These are phyloP conservation scores for Panthera tigris DNA, from an alignment of 2,113 vertebrate species.

Conservation along the genomic window DNA sequence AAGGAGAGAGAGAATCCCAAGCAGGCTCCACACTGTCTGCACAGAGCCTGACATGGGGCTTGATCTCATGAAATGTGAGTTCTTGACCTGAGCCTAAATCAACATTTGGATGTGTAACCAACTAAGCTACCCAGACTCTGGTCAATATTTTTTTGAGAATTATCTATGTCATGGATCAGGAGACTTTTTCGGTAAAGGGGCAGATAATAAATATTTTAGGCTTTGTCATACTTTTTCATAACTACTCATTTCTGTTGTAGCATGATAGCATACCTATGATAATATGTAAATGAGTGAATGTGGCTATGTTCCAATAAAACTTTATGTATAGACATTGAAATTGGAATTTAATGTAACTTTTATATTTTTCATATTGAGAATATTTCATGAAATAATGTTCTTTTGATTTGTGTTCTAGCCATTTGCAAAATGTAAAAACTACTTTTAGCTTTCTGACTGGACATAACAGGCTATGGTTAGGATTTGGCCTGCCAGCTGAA, in stretches of 20 bases:
- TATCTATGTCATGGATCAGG: neutral
- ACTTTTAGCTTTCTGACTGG: neutral
- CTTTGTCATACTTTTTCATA: neutral
- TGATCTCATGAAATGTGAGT: no score
- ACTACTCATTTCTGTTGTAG: neutral
- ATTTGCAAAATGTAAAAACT: neutral
- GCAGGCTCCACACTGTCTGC: no score
- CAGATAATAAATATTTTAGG: neutral
- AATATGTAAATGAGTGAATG: neutral
- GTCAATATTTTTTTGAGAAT: neutral
- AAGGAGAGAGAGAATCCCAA: no score
- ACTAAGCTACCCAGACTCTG: no score
- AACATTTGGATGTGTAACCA: no score
- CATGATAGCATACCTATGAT: neutral
- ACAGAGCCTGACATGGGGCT: no score
- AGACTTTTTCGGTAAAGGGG: neutral
- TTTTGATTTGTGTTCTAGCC: neutral
- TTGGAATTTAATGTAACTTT: neutral
- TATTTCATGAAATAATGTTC: neutral
- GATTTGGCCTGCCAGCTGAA: neutral
- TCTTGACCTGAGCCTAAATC: no score
- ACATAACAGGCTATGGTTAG: neutral
- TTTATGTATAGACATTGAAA: neutral
- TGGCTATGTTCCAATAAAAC: neutral
- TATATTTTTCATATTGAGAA: neutral